Evolutionary conservation across 2,113 vertebrate species (phyloP).

Genomic region (Cephalopterus ornatus): DNA sequence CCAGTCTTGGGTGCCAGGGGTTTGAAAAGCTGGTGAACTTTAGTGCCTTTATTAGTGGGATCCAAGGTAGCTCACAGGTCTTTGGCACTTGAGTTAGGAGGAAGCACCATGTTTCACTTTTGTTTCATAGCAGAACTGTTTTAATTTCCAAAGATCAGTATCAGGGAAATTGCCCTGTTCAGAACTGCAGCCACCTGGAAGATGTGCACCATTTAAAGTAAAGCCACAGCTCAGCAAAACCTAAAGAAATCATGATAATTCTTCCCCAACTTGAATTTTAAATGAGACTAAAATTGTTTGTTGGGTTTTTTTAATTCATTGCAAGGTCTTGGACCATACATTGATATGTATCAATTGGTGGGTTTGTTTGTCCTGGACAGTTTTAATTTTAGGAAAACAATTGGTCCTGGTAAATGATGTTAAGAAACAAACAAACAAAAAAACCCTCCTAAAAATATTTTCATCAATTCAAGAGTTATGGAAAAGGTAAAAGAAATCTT

Average conservation of each 20-base stretch:
- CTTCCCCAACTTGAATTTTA: not conserved
- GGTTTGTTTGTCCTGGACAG: not conserved
- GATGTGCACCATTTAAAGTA: not conserved
- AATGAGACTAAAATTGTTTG: not conserved
- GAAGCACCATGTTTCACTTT: not conserved
- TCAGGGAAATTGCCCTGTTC: not conserved
- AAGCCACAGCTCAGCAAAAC: not conserved
- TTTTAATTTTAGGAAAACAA: not conserved
- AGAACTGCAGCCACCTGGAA: not conserved
- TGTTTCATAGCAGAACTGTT: not conserved
- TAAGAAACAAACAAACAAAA: no score
- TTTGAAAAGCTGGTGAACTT: not conserved
- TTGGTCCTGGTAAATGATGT: not conserved
- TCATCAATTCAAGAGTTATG: not conserved
- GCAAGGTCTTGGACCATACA: fast-evolving
- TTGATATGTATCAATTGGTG: not conserved
- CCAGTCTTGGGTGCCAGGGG: not conserved
- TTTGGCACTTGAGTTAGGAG: not conserved
- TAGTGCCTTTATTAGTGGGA: not conserved
- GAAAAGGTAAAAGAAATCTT: not conserved
- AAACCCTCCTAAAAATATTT: not conserved
- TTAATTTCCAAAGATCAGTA: conserved; percentile 34
- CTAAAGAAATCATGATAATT: not conserved
- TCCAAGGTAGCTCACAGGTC: not conserved
- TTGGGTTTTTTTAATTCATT: not conserved